Evolutionary conservation across 2,888 invertebrate species (phyloP), one percentile per base, ranked within the genome.

Genomic region (Ichneumon xanthorius): DNA sequence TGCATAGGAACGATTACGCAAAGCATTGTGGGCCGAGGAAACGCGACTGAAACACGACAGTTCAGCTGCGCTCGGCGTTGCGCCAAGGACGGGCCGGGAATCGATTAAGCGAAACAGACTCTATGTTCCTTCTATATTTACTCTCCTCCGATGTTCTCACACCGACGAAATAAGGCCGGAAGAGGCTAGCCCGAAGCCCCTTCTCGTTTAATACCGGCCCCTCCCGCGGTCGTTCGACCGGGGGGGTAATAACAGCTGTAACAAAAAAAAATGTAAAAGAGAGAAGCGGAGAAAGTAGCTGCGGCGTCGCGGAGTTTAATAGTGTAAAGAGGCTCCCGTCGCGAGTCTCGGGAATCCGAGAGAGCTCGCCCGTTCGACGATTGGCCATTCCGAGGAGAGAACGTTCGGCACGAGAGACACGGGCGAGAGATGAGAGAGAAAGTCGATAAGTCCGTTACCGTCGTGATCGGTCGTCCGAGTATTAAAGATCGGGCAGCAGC

Each of bases 381-480:
- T 14, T 48, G 14, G 45, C 14, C 16, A 16, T 48, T 48, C 16
- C 40, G 11, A 11, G 40, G 40, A 40, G 40, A 26, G 58, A 58
- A 26, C 22, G 4, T 58, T 22, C 22, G 19, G 58, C 26, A 14
- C 40, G 40, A 11, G 40, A 40, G 40, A 11, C 26, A 26, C 22
- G 0, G 58, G 14, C 63, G 33, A 63, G 30, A 63, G 63, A 16
- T 30, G 63, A 63, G 63, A n/a, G 14, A 63, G 48, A 26, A 65
- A 48, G 55, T 77, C 77, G 82, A 77, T 77, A 82, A 82, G 65
- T 37, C 22, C 11, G 77, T 37, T 67, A n/a, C 67, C 77, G 22
- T 11, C 33, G 16, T 77, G 63, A 82, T 48, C 82, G 72, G n/a
- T 48, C n/a, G 77, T 77, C 81, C 76, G 81, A 81, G 26, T 33